Evolutionary conservation across 2,888 invertebrate genomes (phyloP).

Genomic region (Apotomis betuletana): DNA sequence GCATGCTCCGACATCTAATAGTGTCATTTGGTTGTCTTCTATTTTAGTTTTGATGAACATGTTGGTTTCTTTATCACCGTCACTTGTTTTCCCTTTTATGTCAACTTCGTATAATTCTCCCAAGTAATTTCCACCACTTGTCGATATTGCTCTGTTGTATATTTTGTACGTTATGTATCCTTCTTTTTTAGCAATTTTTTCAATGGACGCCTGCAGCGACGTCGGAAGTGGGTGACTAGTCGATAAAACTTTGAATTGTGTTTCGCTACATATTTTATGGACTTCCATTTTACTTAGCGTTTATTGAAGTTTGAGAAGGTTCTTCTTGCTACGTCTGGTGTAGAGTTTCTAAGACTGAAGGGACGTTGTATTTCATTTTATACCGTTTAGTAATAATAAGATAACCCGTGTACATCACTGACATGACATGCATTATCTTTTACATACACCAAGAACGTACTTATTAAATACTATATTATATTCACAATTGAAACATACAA

Average conservation of each 20-base stretch:
- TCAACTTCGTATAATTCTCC: slow-evolving; percentile 47
- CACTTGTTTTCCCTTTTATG: slow-evolving; percentile 48
- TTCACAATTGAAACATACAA: no score
- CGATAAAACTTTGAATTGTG: background rate
- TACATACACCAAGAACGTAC: no score
- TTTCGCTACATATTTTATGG: background rate
- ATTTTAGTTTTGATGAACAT: slow-evolving; percentile 64
- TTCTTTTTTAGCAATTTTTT: slow-evolving; percentile 50
- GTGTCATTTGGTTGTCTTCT: slow-evolving; percentile 46
- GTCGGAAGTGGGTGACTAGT: background rate
- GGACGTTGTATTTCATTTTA: no score
- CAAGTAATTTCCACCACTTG: slow-evolving; percentile 61
- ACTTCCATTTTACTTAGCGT: background rate
- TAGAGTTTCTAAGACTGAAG: no score
- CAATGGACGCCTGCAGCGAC: slow-evolving; percentile 35
- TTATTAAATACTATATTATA: no score
- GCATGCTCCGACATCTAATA: slow-evolving; percentile 54
- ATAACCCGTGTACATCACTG: no score
- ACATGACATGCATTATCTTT: no score
- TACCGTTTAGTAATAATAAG: no score
- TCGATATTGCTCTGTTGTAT: slow-evolving; percentile 46
- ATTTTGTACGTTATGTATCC: slow-evolving; percentile 49
- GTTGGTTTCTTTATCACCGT: slow-evolving; percentile 49
- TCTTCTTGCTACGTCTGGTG: no score
- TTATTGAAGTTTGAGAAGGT: background rate